A percentile compares a stretch with the other conserved stretches of the same genome.
Conservation (phyloP, 1,140 invertebrate species). For the Drosophila cardini region DNA sequence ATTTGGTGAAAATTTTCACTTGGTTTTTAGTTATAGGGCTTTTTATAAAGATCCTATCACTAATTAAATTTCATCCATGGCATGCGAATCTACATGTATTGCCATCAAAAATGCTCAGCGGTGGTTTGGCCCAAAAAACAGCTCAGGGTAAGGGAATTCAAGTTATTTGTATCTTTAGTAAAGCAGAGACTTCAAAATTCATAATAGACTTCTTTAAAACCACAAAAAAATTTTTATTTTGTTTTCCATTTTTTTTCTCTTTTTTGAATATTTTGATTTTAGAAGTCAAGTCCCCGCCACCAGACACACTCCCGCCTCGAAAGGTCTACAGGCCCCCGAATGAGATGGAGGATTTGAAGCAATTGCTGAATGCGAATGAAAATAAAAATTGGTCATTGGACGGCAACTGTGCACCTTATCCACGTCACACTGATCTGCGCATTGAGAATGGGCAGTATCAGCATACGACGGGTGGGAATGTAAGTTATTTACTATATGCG, state of each 20-base stretch:
- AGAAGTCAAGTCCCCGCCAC: too few relatives aligned
- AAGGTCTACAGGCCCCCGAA: neutral
- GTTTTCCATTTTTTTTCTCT: neutral
- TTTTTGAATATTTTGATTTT: too few relatives aligned
- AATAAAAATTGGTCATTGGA: slow-evolving; percentile 15
- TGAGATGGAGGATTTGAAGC: slow-evolving; percentile 18
- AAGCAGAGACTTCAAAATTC: too few relatives aligned
- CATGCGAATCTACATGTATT: too few relatives aligned
- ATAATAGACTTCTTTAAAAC: too few relatives aligned
- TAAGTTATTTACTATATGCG: slow-evolving; percentile 45
- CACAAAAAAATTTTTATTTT: too few relatives aligned
- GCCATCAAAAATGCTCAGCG: neutral
- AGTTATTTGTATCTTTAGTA: too few relatives aligned
- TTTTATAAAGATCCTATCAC: neutral
- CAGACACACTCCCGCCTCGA: too few relatives aligned
- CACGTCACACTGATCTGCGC: slow-evolving; percentile 32
- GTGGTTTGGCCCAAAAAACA: neutral
- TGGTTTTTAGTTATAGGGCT: slow-evolving; percentile 18
- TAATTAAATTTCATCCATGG: neutral
- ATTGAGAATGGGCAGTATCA: slow-evolving; percentile 38
- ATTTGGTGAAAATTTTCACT: slow-evolving; percentile 20
- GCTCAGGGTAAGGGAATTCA: neutral
- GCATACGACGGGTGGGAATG: neutral
- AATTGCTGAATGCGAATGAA: slow-evolving; percentile 27
- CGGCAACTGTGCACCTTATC: slow-evolving; percentile 49